Percentiles rank a stretch among this genome's conserved stretches.
Conservation (phyloP, 2,888 invertebrate genomes). For the Anarsia innoxiella region DNA sequence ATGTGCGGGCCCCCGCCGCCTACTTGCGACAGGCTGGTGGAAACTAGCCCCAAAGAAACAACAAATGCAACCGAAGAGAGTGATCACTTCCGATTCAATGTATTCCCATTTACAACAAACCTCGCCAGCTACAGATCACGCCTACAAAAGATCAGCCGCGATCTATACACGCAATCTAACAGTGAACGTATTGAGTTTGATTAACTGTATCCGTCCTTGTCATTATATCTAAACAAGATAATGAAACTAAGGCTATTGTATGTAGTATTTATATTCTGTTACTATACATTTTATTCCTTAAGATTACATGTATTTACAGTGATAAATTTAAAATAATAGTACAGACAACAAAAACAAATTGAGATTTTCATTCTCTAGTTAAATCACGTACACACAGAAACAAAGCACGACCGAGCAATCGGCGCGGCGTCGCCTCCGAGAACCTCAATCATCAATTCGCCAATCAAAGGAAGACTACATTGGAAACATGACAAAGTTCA, state of each 20-base stretch:
- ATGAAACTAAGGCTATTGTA: conserved; percentile 40
- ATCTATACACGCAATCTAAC: too few species aligned
- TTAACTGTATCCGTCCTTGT: too few species aligned
- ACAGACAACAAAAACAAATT: conserved; percentile 63
- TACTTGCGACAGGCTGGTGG: too few species aligned
- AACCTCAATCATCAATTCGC: conserved; percentile 16
- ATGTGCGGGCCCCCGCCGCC: too few species aligned
- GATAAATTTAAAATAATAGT: conserved; percentile 53
- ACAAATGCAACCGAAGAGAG: too few species aligned
- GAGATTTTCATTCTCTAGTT: conserved; percentile 51
- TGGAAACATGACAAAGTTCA: conserved; percentile 34
- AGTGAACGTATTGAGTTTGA: too few species aligned
- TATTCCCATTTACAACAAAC: too few species aligned
- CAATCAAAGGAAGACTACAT: conserved; percentile 50
- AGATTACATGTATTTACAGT: conserved; percentile 64
- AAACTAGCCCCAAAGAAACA: too few species aligned
- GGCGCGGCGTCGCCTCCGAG: conserved; percentile 16
- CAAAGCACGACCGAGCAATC: conserved; percentile 32
- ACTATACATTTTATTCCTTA: conserved; percentile 68
- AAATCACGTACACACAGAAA: conserved; percentile 35
- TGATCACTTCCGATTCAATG: too few species aligned
- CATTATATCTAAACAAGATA: conserved; percentile 10
- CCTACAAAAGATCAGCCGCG: too few species aligned
- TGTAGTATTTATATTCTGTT: conserved; percentile 70
- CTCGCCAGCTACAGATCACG: too few species aligned